These are phyloP conservation scores for Parthenolecanium corni DNA, from an alignment of 2,888 invertebrate species.

Conservation along the genomic window DNA sequence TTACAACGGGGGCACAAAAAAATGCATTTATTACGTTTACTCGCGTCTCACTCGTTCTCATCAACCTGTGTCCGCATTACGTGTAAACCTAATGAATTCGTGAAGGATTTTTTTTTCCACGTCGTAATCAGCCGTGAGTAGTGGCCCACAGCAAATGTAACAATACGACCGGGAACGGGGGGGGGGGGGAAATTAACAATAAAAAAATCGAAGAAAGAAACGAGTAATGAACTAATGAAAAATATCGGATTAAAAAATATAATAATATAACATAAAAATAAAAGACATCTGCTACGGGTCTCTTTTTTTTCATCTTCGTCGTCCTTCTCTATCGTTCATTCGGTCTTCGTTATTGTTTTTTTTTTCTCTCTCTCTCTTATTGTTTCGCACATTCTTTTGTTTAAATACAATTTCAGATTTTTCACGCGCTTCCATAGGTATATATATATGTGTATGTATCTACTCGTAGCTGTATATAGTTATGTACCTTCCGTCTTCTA, in stretches of 20 bases:
- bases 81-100: constrained; percentile 29
- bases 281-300: neutral
- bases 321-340: no score
- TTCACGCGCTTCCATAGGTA: constrained; percentile 17
- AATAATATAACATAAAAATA: neutral
- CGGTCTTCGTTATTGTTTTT: no score
- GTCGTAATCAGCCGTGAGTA: constrained; percentile 25
- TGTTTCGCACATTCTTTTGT: constrained; percentile 16
- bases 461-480: neutral
- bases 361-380: no score
- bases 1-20: no score
- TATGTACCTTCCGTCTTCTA: neutral
- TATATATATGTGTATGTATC: no score
- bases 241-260: constrained; percentile 26
- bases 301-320: neutral
- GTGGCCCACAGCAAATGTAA: constrained; percentile 7
- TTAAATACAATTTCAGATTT: constrained; percentile 25
- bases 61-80: constrained; percentile 7
- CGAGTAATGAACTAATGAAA: constrained; percentile 25
- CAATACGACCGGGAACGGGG: constrained; percentile 2
- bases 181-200: constrained; percentile 5
- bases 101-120: constrained; percentile 10
- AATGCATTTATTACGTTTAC: constrained; percentile 26
- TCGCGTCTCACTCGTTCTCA: neutral
- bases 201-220: constrained; percentile 14